Percentiles rank a stretch among this genome's conserved stretches.
These are phyloP conservation scores for Zaprionus lineosus DNA, from an alignment of 2,888 invertebrate genomes.

Conservation along the genomic window DNA sequence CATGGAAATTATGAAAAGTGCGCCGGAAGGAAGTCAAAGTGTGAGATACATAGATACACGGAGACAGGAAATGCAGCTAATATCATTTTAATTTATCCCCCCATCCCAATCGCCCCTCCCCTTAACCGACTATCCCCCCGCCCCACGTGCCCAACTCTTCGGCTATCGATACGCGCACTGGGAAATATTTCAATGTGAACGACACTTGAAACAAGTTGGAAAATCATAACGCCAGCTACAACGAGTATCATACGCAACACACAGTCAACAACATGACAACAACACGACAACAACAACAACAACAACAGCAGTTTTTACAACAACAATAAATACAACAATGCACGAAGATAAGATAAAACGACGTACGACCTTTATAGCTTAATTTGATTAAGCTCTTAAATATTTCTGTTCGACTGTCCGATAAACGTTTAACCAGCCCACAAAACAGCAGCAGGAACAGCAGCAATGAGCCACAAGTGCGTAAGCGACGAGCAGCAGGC, in stretches of 20 bases:
- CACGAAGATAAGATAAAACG: slow-evolving; percentile 68
- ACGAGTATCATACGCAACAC: slow-evolving; percentile 3
- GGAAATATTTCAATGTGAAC: slow-evolving; percentile 48
- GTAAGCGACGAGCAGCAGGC: no score
- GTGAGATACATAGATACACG: slow-evolving; percentile 54
- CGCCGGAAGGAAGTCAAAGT: slow-evolving; percentile 71
- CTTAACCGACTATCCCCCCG: no score
- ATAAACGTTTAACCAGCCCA: slow-evolving; percentile 44
- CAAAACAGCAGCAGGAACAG: slow-evolving; percentile 12
- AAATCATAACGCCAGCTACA: slow-evolving; percentile 39
- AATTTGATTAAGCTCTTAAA: slow-evolving; percentile 78
- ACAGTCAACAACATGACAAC: slow-evolving; percentile 8
- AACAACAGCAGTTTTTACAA: no score
- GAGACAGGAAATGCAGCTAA: slow-evolving; percentile 73
- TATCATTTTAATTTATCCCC: slow-evolving; percentile 72
- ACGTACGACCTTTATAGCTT: slow-evolving; percentile 78
- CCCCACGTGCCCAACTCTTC: no score
- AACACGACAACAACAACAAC: slow-evolving; percentile 23
- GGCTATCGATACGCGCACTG: no score
- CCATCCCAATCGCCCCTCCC: no score
- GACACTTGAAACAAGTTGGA: slow-evolving; percentile 51
- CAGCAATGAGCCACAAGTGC: slow-evolving; percentile 13
- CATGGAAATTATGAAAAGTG: slow-evolving; percentile 44
- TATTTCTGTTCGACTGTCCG: slow-evolving; percentile 62
- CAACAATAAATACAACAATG: no score